phyloP scores from a whole-genome alignment of 2,113 vertebrate genomes.

The Himantopus leucocephalus region DNA sequence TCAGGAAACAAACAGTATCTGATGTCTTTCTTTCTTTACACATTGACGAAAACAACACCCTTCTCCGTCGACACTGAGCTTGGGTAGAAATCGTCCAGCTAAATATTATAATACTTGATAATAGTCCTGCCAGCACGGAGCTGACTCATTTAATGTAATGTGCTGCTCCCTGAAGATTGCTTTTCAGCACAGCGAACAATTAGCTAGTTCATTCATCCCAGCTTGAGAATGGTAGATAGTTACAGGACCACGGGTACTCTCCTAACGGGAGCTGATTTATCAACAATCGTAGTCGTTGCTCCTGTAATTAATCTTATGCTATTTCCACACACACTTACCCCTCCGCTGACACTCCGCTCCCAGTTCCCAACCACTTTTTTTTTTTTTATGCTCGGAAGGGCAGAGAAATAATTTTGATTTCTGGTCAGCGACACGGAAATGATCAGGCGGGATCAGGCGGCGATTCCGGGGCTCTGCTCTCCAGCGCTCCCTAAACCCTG shows the following conservation, averaged over 20 bases:
- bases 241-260: constrained; percentile 6
- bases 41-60: constrained; percentile 13
- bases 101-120: constrained; percentile 61
- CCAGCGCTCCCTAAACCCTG: background rate
- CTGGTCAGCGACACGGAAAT: background rate
- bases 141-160: constrained; percentile 58
- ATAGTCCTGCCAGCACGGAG: constrained; percentile 22
- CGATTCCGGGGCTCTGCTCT: background rate
- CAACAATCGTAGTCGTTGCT: background rate
- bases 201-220: constrained; percentile 63
- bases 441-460: background rate
- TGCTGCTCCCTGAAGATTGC: constrained; percentile 53
- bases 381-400: background rate
- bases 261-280: constrained; percentile 34
- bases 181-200: constrained; percentile 48
- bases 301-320: constrained; percentile 35
- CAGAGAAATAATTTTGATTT: background rate
- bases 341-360: background rate
- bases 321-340: background rate
- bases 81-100: constrained; percentile 30
- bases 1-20: constrained; percentile 49
- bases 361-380: background rate
- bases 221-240: constrained; percentile 33
- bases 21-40: constrained; percentile 13
- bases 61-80: background rate